Conservation (phyloP, 1,140 invertebrate species). For the Maniola jurtina region DNA sequence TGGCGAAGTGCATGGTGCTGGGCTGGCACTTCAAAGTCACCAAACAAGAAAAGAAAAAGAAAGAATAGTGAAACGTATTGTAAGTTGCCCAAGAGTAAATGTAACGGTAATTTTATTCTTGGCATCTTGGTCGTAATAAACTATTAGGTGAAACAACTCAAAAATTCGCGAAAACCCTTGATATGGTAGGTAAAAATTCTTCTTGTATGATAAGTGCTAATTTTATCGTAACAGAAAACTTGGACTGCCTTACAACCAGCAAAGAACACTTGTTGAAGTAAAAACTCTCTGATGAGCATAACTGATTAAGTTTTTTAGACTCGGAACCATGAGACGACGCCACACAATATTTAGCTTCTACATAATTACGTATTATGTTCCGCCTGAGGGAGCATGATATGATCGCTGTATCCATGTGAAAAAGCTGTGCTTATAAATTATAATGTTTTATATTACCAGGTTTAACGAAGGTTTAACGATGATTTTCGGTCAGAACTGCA, state of each 20-base stretch:
- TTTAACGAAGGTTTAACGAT: not conserved
- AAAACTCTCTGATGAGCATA: slow-evolving; percentile 25
- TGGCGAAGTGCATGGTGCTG: too few relatives aligned
- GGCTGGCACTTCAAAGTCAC: too few relatives aligned
- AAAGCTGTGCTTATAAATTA: not conserved
- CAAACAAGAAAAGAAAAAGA: too few relatives aligned
- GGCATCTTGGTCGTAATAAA: too few relatives aligned
- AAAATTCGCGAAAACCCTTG: too few relatives aligned
- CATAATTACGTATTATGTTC: slow-evolving; percentile 31
- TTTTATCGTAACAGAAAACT: not conserved
- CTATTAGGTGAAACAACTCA: too few relatives aligned
- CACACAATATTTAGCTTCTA: slow-evolving; percentile 16
- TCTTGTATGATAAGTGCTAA: not conserved
- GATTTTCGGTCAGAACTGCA: not conserved
- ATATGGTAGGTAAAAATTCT: not conserved
- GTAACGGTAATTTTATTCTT: too few relatives aligned
- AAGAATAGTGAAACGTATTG: too few relatives aligned
- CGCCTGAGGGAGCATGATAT: slow-evolving; percentile 26
- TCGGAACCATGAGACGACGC: slow-evolving; percentile 21
- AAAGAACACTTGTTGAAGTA: not conserved
- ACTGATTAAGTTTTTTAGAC: slow-evolving; percentile 27
- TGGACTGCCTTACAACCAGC: not conserved
- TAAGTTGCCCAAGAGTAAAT: too few relatives aligned
- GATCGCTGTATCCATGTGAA: slow-evolving; percentile 28
- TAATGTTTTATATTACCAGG: not conserved